Evolutionary conservation across 2,888 invertebrate species (phyloP).

Genomic region (Synergus laeviventris): DNA sequence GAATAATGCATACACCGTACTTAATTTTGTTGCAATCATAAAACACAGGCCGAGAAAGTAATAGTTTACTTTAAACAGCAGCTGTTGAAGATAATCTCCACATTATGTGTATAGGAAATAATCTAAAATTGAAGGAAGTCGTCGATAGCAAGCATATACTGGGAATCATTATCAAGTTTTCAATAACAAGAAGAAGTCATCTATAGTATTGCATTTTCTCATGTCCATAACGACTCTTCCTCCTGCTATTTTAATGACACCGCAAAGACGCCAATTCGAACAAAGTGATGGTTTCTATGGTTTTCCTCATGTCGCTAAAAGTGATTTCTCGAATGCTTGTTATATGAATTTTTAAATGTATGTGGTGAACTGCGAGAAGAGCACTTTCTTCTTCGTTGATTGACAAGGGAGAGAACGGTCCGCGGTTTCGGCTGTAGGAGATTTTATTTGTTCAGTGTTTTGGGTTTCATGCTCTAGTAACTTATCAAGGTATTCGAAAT

Average conservation of each 20-base stretch:
- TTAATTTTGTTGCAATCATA: conserved; percentile 34
- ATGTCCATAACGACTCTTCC: neutral
- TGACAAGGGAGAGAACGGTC: neutral
- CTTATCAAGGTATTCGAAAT: neutral
- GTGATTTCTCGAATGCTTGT: conserved; percentile 25
- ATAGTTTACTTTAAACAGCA: conserved; percentile 26
- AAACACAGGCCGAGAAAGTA: conserved; percentile 21
- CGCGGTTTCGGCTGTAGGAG: neutral
- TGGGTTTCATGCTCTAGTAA: conserved; percentile 1
- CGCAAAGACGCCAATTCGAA: neutral
- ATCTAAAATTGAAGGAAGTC: neutral
- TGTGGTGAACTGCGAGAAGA: conserved; percentile 1
- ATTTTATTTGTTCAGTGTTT: conserved; percentile 8
- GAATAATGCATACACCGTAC: conserved; percentile 22
- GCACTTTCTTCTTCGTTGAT: conserved; percentile 22
- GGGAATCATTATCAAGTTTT: neutral
- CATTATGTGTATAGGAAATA: neutral
- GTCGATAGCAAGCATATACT: neutral
- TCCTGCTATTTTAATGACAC: neutral
- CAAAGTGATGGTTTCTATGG: neutral
- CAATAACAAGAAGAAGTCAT: neutral
- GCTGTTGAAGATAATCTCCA: neutral
- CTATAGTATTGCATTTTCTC: neutral
- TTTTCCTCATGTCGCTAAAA: neutral
- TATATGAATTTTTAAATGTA: neutral